phyloP scores from a whole-genome alignment of 1,140 invertebrate species.

The Drosophila kepulauana region DNA sequence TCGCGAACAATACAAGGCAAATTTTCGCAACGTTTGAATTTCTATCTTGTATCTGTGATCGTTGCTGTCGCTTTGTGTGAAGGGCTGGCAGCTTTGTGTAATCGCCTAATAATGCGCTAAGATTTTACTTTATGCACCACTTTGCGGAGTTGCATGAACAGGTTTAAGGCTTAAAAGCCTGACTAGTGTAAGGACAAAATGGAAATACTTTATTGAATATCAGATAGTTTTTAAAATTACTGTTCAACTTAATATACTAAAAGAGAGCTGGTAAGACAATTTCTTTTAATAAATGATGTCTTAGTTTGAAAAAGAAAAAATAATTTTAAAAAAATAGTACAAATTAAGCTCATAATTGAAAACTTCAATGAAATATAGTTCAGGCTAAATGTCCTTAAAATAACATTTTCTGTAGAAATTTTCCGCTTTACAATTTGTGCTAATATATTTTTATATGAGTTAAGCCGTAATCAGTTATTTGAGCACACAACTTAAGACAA shows the following conservation, averaged over 20 bases:
- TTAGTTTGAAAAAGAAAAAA: too few species aligned
- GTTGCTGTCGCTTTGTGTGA: constrained; percentile 43
- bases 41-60: constrained; percentile 39
- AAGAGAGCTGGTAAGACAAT: too few species aligned
- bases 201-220: too few species aligned
- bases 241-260: too few species aligned
- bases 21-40: constrained; percentile 72
- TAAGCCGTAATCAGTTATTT: constrained; percentile 34
- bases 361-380: too few species aligned
- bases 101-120: constrained; percentile 71
- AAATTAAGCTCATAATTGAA: too few species aligned
- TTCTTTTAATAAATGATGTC: too few species aligned
- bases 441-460: not conserved
- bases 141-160: constrained; percentile 7
- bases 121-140: constrained; percentile 29
- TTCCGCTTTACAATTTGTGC: not conserved
- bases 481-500: constrained; percentile 54
- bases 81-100: constrained; percentile 42
- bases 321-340: too few species aligned
- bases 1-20: constrained; percentile 45
- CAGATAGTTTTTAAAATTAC: too few species aligned
- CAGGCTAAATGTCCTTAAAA: too few species aligned
- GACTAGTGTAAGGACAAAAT: not conserved
- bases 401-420: not conserved
- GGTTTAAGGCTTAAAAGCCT: not conserved